Conservation (phyloP, 2,888 invertebrate species). For the Chelonus formosanus region DNA sequence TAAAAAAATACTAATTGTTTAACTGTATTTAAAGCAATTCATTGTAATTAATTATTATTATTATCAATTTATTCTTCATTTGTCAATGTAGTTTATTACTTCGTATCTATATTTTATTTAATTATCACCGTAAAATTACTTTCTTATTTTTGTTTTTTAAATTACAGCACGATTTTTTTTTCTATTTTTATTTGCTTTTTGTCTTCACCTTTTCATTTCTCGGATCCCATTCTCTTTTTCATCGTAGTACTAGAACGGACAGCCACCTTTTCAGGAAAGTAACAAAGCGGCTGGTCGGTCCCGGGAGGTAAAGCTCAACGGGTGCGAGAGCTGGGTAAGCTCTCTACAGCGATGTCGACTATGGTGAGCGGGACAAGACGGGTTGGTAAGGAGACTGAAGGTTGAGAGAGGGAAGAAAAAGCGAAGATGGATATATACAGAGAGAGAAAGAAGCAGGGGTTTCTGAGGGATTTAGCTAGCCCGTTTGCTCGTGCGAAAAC, state of each 20-base stretch:
- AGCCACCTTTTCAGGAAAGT: conserved; percentile 43
- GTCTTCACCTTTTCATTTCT: conserved; percentile 18
- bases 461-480: conserved; percentile 40
- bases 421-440: conserved; percentile 11
- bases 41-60: no score
- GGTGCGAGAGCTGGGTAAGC: conserved; percentile 36
- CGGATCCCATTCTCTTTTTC: conserved; percentile 27
- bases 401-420: conserved; percentile 22
- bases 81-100: no score
- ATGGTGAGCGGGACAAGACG: conserved; percentile 25
- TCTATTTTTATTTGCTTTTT: conserved; percentile 26
- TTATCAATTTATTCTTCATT: no score
- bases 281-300: conserved; percentile 39
- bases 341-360: conserved; percentile 29
- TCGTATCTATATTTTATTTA: no score
- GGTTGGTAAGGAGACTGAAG: conserved; percentile 29
- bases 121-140: no score
- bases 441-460: conserved; percentile 22
- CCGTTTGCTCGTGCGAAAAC: conserved; percentile 44
- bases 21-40: no score
- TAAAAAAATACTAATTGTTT: no score
- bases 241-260: conserved; percentile 36
- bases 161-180: conserved; percentile 15
- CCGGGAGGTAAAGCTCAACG: conserved; percentile 37
- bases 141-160: background rate